Conservation (phyloP, 2,888 invertebrate genomes). For the Erannis defoliaria region DNA sequence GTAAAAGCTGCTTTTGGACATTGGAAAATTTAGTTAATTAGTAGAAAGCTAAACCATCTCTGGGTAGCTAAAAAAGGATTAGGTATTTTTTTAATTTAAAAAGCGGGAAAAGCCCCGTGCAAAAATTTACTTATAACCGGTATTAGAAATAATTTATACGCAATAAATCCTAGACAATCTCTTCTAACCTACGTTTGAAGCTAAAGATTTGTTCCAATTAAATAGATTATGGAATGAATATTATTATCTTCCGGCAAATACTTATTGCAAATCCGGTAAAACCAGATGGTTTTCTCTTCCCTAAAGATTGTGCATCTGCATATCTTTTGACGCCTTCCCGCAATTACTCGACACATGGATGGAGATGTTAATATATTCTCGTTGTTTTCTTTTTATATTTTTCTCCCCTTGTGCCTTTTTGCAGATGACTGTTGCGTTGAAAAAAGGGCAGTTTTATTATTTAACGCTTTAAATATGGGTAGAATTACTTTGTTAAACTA, state of each 20-base stretch:
- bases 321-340: constrained; percentile 73
- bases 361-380: constrained; percentile 54
- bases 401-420: constrained; percentile 52
- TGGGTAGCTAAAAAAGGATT: too few relatives aligned
- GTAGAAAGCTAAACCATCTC: too few relatives aligned
- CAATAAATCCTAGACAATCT: too few relatives aligned
- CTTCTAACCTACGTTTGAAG: too few relatives aligned
- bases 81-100: too few relatives aligned
- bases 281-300: background rate
- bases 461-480: background rate
- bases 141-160: too few relatives aligned
- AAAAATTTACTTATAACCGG: too few relatives aligned
- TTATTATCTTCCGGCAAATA: constrained; percentile 1
- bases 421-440: constrained; percentile 54
- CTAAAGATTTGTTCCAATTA: too few relatives aligned
- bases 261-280: background rate
- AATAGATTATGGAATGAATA: background rate
- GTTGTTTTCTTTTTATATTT: constrained; percentile 52
- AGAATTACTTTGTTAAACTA: background rate
- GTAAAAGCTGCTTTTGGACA: too few relatives aligned
- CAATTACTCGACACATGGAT: constrained; percentile 72
- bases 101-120: too few relatives aligned
- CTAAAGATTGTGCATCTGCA: constrained; percentile 67
- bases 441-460: constrained; percentile 13
- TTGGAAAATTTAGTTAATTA: too few relatives aligned